Evolutionary conservation across 2,888 invertebrate species (phyloP).

Genomic region (Lordiphosa andalusiaca): DNA sequence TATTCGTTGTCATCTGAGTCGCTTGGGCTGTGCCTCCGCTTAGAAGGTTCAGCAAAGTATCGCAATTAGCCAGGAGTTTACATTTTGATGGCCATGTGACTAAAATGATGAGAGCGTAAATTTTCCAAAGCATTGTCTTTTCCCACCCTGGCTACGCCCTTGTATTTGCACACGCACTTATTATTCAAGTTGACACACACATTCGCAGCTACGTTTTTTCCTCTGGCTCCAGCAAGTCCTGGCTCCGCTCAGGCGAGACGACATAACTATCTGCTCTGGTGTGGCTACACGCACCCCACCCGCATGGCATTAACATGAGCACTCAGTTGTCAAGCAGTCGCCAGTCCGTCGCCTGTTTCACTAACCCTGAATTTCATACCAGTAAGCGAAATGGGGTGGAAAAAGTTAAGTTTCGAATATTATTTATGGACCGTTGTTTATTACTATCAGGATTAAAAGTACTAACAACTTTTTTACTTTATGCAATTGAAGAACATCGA

Average conservation of each 20-base stretch:
- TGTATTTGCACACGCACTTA: conserved; percentile 4
- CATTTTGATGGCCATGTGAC: too few species aligned
- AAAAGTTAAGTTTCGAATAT: conserved; percentile 12
- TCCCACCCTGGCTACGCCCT: too few species aligned
- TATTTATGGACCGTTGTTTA: conserved; percentile 26
- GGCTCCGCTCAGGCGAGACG: conserved; percentile 52
- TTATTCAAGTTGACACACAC: conserved; percentile 8
- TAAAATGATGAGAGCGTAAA: too few species aligned
- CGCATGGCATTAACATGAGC: conserved; percentile 1
- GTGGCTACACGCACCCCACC: conserved; percentile 17
- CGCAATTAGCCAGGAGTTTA: too few species aligned
- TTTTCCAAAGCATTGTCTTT: too few species aligned
- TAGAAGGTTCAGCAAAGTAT: too few species aligned
- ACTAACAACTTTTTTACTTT: background rate
- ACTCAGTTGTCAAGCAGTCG: conserved; percentile 26
- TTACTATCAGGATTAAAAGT: conserved; percentile 3
- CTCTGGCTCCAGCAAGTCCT: conserved; percentile 39
- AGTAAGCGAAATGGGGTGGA: conserved; percentile 9
- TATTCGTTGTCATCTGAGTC: too few species aligned
- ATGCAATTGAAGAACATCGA: background rate
- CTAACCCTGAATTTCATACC: conserved; percentile 14
- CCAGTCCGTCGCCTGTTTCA: conserved; percentile 28
- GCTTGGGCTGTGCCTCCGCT: too few species aligned
- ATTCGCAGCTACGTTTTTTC: conserved; percentile 4
- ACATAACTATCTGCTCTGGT: conserved; percentile 32